Conservation (phyloP, 2,888 invertebrate genomes). For the Nomada hirtipes region DNA sequence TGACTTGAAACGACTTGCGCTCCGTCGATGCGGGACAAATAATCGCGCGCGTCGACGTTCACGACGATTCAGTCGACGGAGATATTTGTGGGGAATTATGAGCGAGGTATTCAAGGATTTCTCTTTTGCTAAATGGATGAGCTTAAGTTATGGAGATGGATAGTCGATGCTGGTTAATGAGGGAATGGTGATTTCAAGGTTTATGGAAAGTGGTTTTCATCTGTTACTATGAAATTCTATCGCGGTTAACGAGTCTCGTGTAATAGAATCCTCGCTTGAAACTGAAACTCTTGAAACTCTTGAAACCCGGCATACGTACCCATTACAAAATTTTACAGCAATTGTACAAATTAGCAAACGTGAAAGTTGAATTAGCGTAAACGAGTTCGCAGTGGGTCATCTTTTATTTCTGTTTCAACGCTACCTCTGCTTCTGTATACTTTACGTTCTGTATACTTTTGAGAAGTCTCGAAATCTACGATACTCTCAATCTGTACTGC, state of each 20-base stretch:
- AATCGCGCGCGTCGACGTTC: conserved; percentile 1
- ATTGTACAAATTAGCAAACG: no score
- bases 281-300: not conserved
- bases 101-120: not conserved
- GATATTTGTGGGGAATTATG: not conserved
- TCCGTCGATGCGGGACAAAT: not conserved
- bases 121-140: conserved; percentile 11
- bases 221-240: not conserved
- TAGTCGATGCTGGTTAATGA: not conserved
- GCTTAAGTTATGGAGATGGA: conserved; percentile 6
- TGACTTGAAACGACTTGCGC: not conserved
- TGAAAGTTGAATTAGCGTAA: no score
- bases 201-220: not conserved
- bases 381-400: no score
- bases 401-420: no score
- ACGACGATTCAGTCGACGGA: not conserved
- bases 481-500: no score
- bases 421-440: no score
- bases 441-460: no score
- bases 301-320: not conserved
- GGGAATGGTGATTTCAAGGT: not conserved
- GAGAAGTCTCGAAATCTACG: no score
- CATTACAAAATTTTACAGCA: no score
- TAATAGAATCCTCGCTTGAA: not conserved
- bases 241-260: not conserved